Percentiles rank a stretch among this genome's conserved stretches.
Conservation (phyloP, 2,113 vertebrate species). For the Ornithorhynchus anatinus region DNA sequence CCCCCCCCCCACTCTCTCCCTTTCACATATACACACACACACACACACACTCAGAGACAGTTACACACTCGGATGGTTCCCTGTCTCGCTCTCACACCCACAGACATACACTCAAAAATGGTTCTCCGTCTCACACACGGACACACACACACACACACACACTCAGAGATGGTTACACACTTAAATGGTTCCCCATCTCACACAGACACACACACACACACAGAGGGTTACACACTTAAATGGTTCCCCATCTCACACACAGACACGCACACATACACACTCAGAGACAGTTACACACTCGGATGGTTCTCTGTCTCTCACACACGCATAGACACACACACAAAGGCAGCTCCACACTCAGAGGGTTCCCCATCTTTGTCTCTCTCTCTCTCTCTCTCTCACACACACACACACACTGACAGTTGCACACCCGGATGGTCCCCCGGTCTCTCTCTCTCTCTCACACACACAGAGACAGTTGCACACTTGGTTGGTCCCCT, state of each 20-base stretch:
- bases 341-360: background rate
- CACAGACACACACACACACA: background rate
- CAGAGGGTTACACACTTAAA: background rate
- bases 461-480: background rate
- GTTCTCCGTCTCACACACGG: background rate
- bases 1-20: background rate
- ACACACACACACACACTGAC: background rate
- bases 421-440: background rate
- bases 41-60: too few species aligned
- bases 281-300: background rate
- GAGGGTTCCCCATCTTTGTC: background rate
- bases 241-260: background rate
- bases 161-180: too few species aligned
- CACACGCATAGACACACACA: background rate
- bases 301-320: too few species aligned
- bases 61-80: too few species aligned
- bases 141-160: too few species aligned
- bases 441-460: background rate
- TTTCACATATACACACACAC: too few species aligned
- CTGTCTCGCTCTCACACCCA: too few species aligned
- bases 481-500: background rate
- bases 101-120: background rate
- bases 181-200: too few species aligned
- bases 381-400: background rate
- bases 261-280: background rate